phyloP scores from a whole-genome alignment of 2,797 vertebrate genomes.

The Limnodromus scolopaceus region DNA sequence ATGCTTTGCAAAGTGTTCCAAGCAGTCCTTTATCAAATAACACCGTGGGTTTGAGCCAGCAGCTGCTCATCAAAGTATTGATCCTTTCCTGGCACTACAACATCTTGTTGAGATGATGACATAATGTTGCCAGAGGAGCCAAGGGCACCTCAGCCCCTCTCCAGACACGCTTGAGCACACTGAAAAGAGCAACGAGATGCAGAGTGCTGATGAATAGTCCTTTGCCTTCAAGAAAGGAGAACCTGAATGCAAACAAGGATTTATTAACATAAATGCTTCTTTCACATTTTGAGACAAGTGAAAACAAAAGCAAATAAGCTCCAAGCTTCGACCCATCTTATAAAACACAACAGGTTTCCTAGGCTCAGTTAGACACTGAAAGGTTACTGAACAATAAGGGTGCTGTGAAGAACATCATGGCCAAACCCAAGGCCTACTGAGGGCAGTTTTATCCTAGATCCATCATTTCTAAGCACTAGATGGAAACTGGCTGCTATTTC shows the following conservation, averaged over 20 bases:
- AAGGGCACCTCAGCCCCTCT: not conserved
- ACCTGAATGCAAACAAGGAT: not conserved
- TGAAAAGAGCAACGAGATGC: conserved; percentile 8
- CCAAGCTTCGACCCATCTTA: not conserved
- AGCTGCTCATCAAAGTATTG: conserved; percentile 26
- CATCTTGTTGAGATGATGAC: not conserved
- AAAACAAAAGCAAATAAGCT: not conserved
- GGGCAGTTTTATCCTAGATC: not conserved
- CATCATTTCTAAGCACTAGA: not conserved
- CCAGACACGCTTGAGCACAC: not conserved
- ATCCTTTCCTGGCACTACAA: conserved; percentile 27
- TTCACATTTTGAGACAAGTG: not conserved
- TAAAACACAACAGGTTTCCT: not conserved
- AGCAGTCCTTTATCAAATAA: conserved; percentile 10
- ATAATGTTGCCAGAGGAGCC: not conserved
- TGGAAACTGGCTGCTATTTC: not conserved
- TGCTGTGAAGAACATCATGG: not conserved
- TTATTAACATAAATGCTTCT: not conserved
- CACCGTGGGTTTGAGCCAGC: not conserved
- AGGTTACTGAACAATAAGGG: not conserved
- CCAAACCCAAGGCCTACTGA: not conserved
- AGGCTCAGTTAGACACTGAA: not conserved
- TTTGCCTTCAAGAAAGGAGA: not conserved
- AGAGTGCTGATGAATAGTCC: not conserved
- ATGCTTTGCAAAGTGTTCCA: conserved; percentile 20